phyloP scores from a whole-genome alignment of 2,797 vertebrate species.

The Parambassis ranga region DNA sequence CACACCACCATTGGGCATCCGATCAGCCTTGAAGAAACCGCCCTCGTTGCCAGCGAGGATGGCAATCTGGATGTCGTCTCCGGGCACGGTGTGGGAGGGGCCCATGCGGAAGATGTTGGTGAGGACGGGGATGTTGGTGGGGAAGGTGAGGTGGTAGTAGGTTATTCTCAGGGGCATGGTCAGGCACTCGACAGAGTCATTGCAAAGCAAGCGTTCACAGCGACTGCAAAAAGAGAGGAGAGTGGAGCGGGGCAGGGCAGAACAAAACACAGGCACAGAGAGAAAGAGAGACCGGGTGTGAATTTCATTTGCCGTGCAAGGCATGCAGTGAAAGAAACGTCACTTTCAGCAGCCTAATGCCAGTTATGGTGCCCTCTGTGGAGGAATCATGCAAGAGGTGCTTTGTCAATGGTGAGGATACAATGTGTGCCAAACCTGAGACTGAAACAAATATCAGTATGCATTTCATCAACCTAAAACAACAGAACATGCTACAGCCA shows the following conservation, averaged over 20 bases:
- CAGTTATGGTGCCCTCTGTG: slow-evolving; percentile 48
- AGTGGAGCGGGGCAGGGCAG: slow-evolving; percentile 14
- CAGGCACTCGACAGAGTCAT: slow-evolving; percentile 93
- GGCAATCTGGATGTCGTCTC: slow-evolving; percentile 90
- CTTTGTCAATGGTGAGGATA: slow-evolving; percentile 17
- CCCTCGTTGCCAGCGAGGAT: slow-evolving; percentile 91
- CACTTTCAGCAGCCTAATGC: slow-evolving; percentile 37
- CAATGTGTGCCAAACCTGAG: slow-evolving; percentile 6
- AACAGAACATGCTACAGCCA: slow-evolving; percentile 65
- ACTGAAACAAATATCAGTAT: slow-evolving; percentile 7
- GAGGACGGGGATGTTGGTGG: slow-evolving; percentile 92
- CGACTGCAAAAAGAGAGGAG: slow-evolving; percentile 89
- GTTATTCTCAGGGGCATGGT: slow-evolving; percentile 96
- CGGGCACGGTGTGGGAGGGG: slow-evolving; percentile 85
- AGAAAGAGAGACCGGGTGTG: slow-evolving; percentile 59
- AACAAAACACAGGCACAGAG: slow-evolving; percentile 65
- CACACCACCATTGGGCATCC: slow-evolving; percentile 84
- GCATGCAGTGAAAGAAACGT: slow-evolving; percentile 75
- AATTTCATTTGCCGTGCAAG: slow-evolving; percentile 72
- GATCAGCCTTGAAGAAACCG: slow-evolving; percentile 88
- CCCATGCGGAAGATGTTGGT: slow-evolving; percentile 98
- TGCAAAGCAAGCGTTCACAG: slow-evolving; percentile 99
- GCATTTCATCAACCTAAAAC: slow-evolving; percentile 32
- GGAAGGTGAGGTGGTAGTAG: slow-evolving; percentile 97
- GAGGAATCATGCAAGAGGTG: slow-evolving; percentile 66